Evolutionary conservation across 2,113 vertebrate genomes (phyloP), one percentile per base, ranked within the genome.

Genomic region (Antechinus flavipes): DNA sequence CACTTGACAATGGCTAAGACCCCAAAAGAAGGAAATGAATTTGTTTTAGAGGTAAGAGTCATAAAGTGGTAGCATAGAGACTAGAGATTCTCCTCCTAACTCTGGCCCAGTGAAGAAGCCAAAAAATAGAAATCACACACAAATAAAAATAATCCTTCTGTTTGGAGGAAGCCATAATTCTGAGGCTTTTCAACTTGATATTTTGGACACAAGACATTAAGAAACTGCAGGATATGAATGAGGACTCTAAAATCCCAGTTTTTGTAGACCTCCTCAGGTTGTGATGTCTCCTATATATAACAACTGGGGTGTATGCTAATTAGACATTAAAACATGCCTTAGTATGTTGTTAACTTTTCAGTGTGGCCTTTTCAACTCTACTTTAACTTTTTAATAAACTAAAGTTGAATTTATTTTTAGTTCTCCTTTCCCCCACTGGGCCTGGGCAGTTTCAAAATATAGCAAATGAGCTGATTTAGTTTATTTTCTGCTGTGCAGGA

Each of bases 211-310:
- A 91, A 52, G 27, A 68, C 94, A 92, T 97, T 97, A 97, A 96
- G 92, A 93, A 95, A 68, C 96, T 96, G 84, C 95, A 96, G 95
- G 95, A 93, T 93, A 55, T 97, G 96, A 97, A 93, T 96, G 96
- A 97, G 92, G 84, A 68, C 93, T 52, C 91, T 93, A 96, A 97
- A 96, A 96, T 56, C 90, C 54, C 90, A 55, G 47, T 90, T 96
- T 96, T 84, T 93, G 94, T 93, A 49, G 30, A 47, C 89, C 49
- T 47, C 93, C 1, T 0, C 68, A 61, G 90, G 90, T 30, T 53
- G 23, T 30, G 35, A 47, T 54, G 53, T 90, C 95, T 93, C 52
- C 49, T 49, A 93, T 54, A 27, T 11, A 12, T 90, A 90, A 94
- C 90, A n/a, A 52, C 68, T 90, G 95, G 96, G 89, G 53, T 76